These are phyloP conservation scores for Ommatoiulus sabulosus DNA, from an alignment of 2,888 invertebrate species.

Conservation along the genomic window DNA sequence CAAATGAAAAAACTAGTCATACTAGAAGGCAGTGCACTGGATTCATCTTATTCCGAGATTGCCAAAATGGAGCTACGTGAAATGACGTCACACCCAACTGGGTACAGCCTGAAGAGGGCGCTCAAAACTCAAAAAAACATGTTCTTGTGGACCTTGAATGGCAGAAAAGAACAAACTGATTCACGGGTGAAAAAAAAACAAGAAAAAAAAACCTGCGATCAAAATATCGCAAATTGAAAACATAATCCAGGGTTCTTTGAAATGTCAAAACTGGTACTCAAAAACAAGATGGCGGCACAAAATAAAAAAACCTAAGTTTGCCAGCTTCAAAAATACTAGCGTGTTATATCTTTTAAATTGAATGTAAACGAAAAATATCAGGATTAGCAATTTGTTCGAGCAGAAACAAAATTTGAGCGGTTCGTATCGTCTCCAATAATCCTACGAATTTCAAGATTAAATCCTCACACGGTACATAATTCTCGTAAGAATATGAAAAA, in stretches of 20 bases:
- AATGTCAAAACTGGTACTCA: background rate
- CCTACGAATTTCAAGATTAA: conserved; percentile 2
- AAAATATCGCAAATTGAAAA: conserved; percentile 36
- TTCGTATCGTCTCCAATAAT: background rate
- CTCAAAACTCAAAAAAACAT: background rate
- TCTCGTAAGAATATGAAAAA: background rate
- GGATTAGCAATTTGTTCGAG: background rate
- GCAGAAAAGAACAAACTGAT: background rate
- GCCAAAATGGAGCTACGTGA: conserved; percentile 15
- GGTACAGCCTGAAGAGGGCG: background rate
- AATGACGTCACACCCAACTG: background rate
- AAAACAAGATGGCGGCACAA: conserved; percentile 30
- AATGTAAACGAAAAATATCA: conserved; percentile 22
- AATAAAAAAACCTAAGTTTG: background rate
- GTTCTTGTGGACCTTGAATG: conserved; percentile 31
- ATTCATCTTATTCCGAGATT: conserved; percentile 22
- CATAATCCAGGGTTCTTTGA: background rate
- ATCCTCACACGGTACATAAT: conserved; percentile 32
- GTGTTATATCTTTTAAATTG: background rate
- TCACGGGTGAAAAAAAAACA: background rate
- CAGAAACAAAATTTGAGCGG: background rate
- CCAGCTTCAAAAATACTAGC: background rate
- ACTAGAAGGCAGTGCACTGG: conserved; percentile 44
- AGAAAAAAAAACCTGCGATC: background rate
- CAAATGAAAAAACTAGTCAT: background rate